phyloP scores from a whole-genome alignment of 2,113 vertebrate species.

The Pedetes capensis region DNA sequence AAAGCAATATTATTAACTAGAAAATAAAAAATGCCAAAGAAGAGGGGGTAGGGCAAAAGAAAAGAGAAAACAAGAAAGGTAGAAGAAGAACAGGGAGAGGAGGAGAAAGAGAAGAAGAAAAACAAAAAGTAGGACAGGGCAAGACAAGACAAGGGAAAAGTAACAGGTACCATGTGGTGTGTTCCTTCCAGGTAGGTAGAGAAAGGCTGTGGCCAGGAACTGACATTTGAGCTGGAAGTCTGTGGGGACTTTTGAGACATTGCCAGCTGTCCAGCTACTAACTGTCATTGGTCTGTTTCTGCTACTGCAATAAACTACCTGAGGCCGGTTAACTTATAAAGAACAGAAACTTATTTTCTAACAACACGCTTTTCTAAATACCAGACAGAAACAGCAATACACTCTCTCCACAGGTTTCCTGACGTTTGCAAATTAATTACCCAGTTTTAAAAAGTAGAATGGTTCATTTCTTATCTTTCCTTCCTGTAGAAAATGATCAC shows the following conservation, averaged over 20 bases:
- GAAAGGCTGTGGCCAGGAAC: neutral
- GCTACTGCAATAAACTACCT: neutral
- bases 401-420: neutral
- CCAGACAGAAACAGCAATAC: neutral
- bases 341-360: neutral
- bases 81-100: too few species aligned
- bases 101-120: too few species aligned
- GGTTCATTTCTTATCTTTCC: neutral
- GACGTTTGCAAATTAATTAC: neutral
- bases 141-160: neutral
- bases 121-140: too few species aligned
- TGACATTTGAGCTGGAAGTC: rapidly evolving
- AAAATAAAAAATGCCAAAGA: neutral
- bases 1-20: neutral
- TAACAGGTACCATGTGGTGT: rapidly evolving
- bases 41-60: neutral
- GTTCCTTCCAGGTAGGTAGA: neutral
- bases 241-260: neutral
- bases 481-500: neutral
- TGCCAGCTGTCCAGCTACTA: too few species aligned
- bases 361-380: neutral
- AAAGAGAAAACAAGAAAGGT: too few species aligned
- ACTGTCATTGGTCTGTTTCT: neutral
- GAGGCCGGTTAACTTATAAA: neutral
- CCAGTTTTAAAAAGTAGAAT: neutral